A percentile compares a stretch with the other conserved stretches of the same genome.
phyloP scores from a whole-genome alignment of 2,888 invertebrate species.

The Drosophila suboccidentalis region DNA sequence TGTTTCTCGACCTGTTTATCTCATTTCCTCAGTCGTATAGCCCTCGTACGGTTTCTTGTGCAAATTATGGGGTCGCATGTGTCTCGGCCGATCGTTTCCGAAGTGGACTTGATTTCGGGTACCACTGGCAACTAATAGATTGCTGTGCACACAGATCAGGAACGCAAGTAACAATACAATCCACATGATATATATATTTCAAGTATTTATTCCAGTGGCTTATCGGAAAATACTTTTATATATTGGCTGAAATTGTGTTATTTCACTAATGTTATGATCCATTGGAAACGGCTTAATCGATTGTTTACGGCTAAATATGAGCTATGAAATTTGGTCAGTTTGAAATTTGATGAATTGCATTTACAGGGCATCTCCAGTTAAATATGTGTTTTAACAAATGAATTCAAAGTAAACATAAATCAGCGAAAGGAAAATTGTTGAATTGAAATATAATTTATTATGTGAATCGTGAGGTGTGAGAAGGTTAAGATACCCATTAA shows the following conservation, averaged over 20 bases:
- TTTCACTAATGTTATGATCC: background rate
- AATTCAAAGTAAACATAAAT: background rate
- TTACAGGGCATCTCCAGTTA: background rate
- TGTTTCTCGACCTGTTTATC: background rate
- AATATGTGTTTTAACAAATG: background rate
- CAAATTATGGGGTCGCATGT: constrained; percentile 42
- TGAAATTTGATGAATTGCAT: background rate
- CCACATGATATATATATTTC: background rate
- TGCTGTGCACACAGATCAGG: background rate
- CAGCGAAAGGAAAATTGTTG: constrained; percentile 3
- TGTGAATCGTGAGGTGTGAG: background rate
- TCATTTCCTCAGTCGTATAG: background rate
- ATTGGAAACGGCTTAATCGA: background rate
- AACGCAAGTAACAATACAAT: constrained; percentile 1
- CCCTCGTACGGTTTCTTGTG: constrained; percentile 33
- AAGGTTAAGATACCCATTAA: constrained; percentile 18
- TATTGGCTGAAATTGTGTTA: background rate
- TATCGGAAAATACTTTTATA: background rate
- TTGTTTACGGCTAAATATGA: background rate
- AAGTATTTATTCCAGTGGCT: background rate
- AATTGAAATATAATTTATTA: background rate
- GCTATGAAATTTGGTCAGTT: no score
- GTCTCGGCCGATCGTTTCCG: constrained; percentile 17
- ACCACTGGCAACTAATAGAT: background rate
- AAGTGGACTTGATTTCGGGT: background rate